Evolutionary conservation across 2,888 invertebrate genomes (phyloP), one percentile per base, ranked within the genome.

Genomic region (Pristionchus japonicus): DNA sequence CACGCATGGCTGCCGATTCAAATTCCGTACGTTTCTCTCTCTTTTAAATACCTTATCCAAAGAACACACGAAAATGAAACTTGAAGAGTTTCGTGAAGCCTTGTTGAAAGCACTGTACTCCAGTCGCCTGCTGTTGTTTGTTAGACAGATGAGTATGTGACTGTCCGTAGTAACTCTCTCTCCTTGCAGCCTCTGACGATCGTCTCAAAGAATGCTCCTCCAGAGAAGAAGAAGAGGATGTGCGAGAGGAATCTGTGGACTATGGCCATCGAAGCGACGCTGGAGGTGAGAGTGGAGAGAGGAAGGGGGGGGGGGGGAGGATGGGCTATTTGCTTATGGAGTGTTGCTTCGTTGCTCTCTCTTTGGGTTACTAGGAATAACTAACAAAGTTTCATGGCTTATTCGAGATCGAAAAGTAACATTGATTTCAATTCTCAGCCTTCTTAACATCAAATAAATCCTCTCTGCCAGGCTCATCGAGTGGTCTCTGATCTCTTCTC

Each of bases 401-500:
- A n/a, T n/a, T n/a, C n/a, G n/a, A n/a, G n/a, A n/a, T n/a, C n/a
- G n/a, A n/a, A n/a, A n/a, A n/a, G n/a, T n/a, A n/a, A n/a, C n/a
- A n/a, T n/a, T n/a, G n/a, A n/a, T n/a, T n/a, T n/a, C n/a, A n/a
- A n/a, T n/a, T n/a, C n/a, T n/a, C n/a, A n/a, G n/a, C n/a, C n/a
- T 31, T 13, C 34, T n/a, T 80, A 13, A 4, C 40, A 23, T n/a
- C n/a, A n/a, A 70, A 11, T 74, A 9, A 37, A 17, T 15, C 27
- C 1, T 74, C 13, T 37, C 27, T 1, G 9, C 27, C 37, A 99
- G 95, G 99, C 98, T 94, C 97, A 98, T 93, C 96, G 99, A 40
- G 97, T 99, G 92, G 97, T 89, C 23, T 88, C 97, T 97, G 99
- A 99, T 95, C 96, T 99, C n/a, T 98, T 97, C 95, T 98, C 98